These are phyloP conservation scores for Heteromurus nitidus DNA, from an alignment of 2,888 invertebrate species.

Conservation along the genomic window DNA sequence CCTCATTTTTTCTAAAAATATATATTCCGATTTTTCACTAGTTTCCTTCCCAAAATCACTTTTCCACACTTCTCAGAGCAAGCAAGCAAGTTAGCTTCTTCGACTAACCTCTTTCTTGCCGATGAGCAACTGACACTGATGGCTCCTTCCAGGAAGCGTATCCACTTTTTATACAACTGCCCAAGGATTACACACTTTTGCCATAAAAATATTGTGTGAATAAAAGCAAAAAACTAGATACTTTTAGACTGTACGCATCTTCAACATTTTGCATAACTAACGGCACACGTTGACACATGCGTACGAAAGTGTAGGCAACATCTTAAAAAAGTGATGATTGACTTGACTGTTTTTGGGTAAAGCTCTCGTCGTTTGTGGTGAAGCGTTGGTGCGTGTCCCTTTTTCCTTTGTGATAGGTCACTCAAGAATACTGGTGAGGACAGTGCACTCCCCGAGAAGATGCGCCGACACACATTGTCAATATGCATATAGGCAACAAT, in stretches of 20 bases:
- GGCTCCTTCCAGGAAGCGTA: slow-evolving; percentile 36
- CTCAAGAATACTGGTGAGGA: no score
- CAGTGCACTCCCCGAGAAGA: no score
- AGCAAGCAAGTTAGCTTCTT: background rate
- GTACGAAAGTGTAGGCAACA: no score
- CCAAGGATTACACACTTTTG: background rate
- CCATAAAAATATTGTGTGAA: slow-evolving; percentile 14
- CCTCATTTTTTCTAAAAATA: slow-evolving; percentile 21
- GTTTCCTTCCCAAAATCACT: background rate
- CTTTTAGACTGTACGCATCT: background rate
- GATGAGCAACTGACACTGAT: slow-evolving; percentile 41
- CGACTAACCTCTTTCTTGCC: background rate
- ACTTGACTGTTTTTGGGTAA: no score
- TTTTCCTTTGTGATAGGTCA: no score
- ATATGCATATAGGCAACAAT: no score
- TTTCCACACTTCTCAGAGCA: background rate
- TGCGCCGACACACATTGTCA: no score
- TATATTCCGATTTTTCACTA: background rate
- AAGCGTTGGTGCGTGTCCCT: no score
- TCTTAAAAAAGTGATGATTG: no score
- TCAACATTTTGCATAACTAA: background rate
- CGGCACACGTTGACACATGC: background rate
- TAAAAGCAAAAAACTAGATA: background rate
- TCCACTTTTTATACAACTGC: slow-evolving; percentile 37
- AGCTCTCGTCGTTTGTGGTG: no score